A percentile compares a stretch with the other conserved stretches of the same genome.
These are phyloP conservation scores for Leptinotarsa haldemani DNA, from an alignment of 2,888 invertebrate genomes.

Conservation along the genomic window DNA sequence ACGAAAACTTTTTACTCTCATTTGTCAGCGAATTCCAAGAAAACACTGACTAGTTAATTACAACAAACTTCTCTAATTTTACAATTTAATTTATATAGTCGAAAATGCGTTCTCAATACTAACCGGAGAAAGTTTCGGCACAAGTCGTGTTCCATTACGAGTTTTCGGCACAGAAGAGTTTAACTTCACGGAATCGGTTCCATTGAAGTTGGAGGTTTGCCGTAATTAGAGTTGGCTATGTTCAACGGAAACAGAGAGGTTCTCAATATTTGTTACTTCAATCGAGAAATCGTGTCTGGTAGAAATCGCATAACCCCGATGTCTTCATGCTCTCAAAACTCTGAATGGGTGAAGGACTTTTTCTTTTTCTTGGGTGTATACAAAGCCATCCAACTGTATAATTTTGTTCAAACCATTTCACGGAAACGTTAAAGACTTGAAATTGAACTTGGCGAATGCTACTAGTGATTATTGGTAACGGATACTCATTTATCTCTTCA, in stretches of 20 bases:
- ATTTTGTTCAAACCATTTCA: no score
- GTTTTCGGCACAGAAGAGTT: constrained; percentile 10
- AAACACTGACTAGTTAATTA: constrained; percentile 52
- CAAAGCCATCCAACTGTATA: no score
- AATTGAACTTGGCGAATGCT: no score
- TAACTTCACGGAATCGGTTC: constrained; percentile 7
- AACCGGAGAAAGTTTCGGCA: constrained; percentile 13
- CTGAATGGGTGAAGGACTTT: not conserved
- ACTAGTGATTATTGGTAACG: no score
- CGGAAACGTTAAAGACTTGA: no score
- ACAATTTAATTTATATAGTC: constrained; percentile 33
- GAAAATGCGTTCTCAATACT: constrained; percentile 18
- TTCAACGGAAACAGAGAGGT: constrained; percentile 6
- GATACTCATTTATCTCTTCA: no score
- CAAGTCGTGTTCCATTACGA: constrained; percentile 17
- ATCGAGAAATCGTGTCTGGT: not conserved
- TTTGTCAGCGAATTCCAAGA: constrained; percentile 50
- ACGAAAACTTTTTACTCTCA: constrained; percentile 47
- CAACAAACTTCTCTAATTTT: constrained; percentile 45
- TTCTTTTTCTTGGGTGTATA: not conserved
- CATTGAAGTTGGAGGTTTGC: constrained; percentile 18
- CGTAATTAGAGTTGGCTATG: constrained; percentile 14
- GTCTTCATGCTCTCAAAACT: not conserved
- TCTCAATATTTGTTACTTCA: not conserved
- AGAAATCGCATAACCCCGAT: not conserved